Conservation (phyloP, 2,888 invertebrate genomes). For the Aphidoletes aphidimyza region DNA sequence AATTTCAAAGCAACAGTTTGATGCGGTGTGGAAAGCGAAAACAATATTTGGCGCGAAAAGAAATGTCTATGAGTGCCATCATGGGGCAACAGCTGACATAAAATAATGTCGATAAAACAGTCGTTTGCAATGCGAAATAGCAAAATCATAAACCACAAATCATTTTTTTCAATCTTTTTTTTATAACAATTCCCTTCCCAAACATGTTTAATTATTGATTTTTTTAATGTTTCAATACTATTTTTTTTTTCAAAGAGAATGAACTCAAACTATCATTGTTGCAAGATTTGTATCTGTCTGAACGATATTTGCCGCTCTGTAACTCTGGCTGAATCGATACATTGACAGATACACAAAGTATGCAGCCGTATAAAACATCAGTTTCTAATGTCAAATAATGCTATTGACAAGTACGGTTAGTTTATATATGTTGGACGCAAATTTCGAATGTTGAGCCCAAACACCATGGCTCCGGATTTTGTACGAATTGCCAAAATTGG, state of each 20-base stretch:
- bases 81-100: not conserved
- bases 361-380: not conserved
- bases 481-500: slow-evolving; percentile 46
- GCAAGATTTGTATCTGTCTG: too few relatives aligned
- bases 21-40: slow-evolving; percentile 4
- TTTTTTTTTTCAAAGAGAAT: too few relatives aligned
- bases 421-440: not conserved
- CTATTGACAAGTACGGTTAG: not conserved
- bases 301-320: too few relatives aligned
- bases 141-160: too few relatives aligned
- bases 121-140: not conserved
- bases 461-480: not conserved
- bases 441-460: not conserved
- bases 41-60: slow-evolving; percentile 44
- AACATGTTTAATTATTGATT: not conserved
- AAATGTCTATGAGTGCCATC: slow-evolving; percentile 11
- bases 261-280: too few relatives aligned
- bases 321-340: not conserved
- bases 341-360: not conserved
- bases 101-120: slow-evolving; percentile 20
- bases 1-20: not conserved
- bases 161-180: not conserved
- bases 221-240: not conserved
- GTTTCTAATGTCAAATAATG: not conserved
- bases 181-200: not conserved